Evolutionary conservation across 2,888 invertebrate genomes (phyloP).

Genomic region (Nesidiocoris tenuis): DNA sequence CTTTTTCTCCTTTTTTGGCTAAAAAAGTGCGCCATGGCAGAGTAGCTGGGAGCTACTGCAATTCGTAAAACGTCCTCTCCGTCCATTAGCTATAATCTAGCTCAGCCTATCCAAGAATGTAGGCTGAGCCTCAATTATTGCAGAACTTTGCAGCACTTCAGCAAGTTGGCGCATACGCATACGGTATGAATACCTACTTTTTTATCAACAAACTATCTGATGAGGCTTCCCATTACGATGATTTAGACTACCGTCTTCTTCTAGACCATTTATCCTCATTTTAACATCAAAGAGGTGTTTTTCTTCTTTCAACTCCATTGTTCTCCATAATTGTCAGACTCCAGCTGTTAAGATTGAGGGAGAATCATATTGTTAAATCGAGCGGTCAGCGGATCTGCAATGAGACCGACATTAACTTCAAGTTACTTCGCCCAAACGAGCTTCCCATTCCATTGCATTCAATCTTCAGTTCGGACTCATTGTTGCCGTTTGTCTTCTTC

Average conservation of each 20-base stretch:
- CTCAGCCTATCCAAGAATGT: too few species aligned
- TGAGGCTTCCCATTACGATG: too few species aligned
- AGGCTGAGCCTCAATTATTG: too few species aligned
- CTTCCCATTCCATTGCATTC: slow-evolving; percentile 16
- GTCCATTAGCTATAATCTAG: too few species aligned
- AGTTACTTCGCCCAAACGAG: slow-evolving; percentile 7
- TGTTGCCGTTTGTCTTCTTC: slow-evolving; percentile 19
- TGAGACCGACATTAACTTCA: slow-evolving; percentile 11
- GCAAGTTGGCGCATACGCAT: too few species aligned
- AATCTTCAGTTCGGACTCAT: slow-evolving; percentile 3
- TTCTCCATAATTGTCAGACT: not conserved
- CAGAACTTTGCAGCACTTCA: too few species aligned
- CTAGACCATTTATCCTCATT: not conserved
- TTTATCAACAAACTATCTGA: too few species aligned
- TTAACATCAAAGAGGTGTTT: not conserved
- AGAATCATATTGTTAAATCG: not conserved
- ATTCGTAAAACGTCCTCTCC: too few species aligned
- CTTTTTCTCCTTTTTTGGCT: too few species aligned
- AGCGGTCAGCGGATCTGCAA: not conserved
- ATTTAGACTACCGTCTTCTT: not conserved
- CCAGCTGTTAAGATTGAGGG: not conserved
- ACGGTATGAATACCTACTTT: too few species aligned
- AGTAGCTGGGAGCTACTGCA: too few species aligned
- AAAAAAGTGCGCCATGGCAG: too few species aligned
- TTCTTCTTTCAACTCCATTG: not conserved